These are phyloP conservation scores for Teleopsis dalmanni DNA, from an alignment of 1,140 invertebrate genomes.

Conservation along the genomic window DNA sequence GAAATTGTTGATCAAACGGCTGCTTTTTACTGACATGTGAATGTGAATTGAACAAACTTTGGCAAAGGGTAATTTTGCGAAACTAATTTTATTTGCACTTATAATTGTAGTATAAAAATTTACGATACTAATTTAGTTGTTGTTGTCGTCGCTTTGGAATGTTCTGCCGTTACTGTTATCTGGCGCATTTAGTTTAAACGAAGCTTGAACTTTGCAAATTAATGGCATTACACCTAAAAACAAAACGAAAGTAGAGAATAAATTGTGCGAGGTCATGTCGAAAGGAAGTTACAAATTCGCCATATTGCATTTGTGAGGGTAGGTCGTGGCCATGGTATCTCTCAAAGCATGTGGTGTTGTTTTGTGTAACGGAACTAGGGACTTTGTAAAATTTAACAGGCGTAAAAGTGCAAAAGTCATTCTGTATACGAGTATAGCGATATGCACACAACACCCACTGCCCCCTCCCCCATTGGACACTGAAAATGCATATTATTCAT, in stretches of 20 bases:
- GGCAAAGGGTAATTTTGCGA: too few species aligned
- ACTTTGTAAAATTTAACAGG: slow-evolving; percentile 6
- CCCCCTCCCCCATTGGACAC: neutral
- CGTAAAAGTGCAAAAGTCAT: slow-evolving; percentile 13
- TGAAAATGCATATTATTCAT: neutral
- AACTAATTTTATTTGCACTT: too few species aligned
- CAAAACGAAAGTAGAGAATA: neutral
- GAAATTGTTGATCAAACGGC: too few species aligned
- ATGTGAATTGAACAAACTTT: too few species aligned
- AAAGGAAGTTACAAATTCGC: neutral
- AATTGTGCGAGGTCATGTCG: slow-evolving; percentile 9
- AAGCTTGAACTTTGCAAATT: too few species aligned
- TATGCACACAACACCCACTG: neutral
- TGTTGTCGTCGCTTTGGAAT: too few species aligned
- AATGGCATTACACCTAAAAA: neutral
- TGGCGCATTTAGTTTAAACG: neutral
- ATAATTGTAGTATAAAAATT: too few species aligned
- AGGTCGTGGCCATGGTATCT: neutral
- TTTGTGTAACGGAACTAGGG: slow-evolving; percentile 2
- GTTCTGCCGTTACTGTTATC: too few species aligned
- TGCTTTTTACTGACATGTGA: too few species aligned
- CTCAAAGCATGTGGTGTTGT: neutral
- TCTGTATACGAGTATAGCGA: neutral
- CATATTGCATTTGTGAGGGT: neutral
- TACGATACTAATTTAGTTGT: too few species aligned